These are phyloP conservation scores for Yasuhikotakia modesta DNA, from an alignment of 2,797 vertebrate genomes.

Conservation along the genomic window DNA sequence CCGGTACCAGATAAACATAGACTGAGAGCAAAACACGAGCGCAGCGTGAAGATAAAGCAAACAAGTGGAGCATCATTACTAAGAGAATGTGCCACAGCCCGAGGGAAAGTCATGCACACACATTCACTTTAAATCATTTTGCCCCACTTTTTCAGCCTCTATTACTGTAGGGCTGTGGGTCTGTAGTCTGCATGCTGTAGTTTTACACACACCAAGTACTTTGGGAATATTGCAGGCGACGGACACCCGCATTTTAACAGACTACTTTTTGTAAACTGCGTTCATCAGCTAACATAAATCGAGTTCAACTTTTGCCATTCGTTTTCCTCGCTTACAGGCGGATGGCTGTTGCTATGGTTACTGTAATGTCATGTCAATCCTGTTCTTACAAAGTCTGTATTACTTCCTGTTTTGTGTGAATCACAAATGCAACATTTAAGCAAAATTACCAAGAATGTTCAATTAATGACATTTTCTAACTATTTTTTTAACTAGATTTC, in stretches of 20 bases:
- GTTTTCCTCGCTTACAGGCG: too few species aligned
- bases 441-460: background rate
- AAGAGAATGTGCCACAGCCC: slow-evolving; percentile 19
- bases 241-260: too few species aligned
- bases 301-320: too few species aligned
- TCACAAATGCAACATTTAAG: too few species aligned
- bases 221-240: too few species aligned
- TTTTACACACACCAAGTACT: background rate
- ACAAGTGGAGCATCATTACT: slow-evolving; percentile 3
- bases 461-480: background rate
- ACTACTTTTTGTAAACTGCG: too few species aligned
- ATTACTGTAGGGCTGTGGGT: background rate
- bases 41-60: slow-evolving; percentile 27
- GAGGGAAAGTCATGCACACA: slow-evolving; percentile 19
- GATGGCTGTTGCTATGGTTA: too few species aligned
- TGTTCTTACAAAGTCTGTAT: too few species aligned
- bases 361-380: too few species aligned
- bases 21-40: slow-evolving; percentile 27
- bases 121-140: slow-evolving; percentile 35
- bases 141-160: slow-evolving; percentile 1
- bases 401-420: too few species aligned
- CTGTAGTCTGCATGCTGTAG: background rate
- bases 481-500: background rate
- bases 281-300: too few species aligned
- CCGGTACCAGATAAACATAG: slow-evolving; percentile 19